phyloP scores from a whole-genome alignment of 1,140 invertebrate species.

The Asobara japonica region DNA sequence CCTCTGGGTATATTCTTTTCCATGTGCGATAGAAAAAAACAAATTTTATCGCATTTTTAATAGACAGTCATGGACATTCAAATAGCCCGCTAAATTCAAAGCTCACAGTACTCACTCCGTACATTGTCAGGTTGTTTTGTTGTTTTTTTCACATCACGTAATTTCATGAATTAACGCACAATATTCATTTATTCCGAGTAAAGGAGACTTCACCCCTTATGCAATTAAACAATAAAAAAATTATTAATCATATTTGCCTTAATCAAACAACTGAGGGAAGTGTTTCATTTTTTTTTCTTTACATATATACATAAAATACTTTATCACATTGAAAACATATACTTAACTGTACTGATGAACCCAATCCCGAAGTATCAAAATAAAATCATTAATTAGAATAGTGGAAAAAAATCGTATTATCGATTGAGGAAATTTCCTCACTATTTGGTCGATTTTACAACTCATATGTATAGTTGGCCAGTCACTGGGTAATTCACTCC shows the following conservation, averaged over 20 bases:
- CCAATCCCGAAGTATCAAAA: background rate
- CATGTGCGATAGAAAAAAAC: too few relatives aligned
- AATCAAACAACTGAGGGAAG: too few relatives aligned
- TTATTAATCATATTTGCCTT: too few relatives aligned
- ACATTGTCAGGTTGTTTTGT: too few relatives aligned
- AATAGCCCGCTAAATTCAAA: too few relatives aligned
- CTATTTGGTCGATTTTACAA: conserved; percentile 16
- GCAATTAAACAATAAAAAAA: too few relatives aligned
- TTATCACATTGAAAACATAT: background rate
- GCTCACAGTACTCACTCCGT: too few relatives aligned
- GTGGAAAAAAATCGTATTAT: background rate
- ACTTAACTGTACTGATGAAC: background rate
- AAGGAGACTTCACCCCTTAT: background rate
- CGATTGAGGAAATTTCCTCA: too few relatives aligned
- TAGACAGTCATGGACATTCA: too few relatives aligned
- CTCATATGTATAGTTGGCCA: conserved; percentile 23
- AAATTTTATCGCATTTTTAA: too few relatives aligned
- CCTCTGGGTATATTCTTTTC: too few relatives aligned
- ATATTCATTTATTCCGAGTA: background rate
- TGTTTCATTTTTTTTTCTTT: conserved; percentile 19
- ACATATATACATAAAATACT: background rate
- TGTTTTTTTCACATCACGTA: too few relatives aligned
- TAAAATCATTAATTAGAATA: background rate
- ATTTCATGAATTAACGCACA: background rate
- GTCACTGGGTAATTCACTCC: conserved; percentile 38